Base-by-base conservation (phyloP, 2,113 vertebrate genomes). In the Paralichthys olivaceus region DNA sequence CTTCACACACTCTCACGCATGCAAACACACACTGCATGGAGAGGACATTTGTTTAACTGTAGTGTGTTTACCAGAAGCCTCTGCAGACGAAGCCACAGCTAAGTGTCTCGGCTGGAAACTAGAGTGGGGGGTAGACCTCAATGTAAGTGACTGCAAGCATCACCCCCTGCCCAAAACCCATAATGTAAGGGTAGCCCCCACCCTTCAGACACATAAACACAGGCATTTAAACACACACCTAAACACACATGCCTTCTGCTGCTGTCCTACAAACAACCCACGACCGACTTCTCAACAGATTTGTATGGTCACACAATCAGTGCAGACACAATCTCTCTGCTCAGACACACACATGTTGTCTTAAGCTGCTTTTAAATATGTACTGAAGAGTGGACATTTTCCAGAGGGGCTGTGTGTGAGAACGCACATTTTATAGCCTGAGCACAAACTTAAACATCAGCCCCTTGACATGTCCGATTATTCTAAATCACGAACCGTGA, bases 161-260 rank as follows among this genome's bases (percentile, higher is more conserved):
- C 7, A 28, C 40, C 28, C 29, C 51, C 26, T 5, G 34, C n/a
- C 34, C 25, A 22, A 64, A 22, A 40, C 22, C 63, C 55, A 58
- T 22, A 61, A 65, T 15, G 29, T 47, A n/a, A 57, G 12, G 9
- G 40, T 51, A 19, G 17, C 49, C 61, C 58, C 53, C 75, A 60
- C 64, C 60, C 56, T 34, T 25, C 51, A 72, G 70, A 72, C 65
- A 65, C 14, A 55, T 55, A 55, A 15, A 68, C 65, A 55, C 65
- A 32, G 45, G 62, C 62, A 49, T 79, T 63, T 60, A 56, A 66
- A 51, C 26, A 70, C 73, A 73, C 62, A 65, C 62, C 53, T 71
- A 60, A 20, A 73, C 70, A 80, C 65, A 54, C 58, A 61, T 85
- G 82, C 81, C 57, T 83, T 75, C 34, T 67, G 72, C 71, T 70